Base-by-base conservation (phyloP, 2,888 invertebrate genomes). In the Xestia ashworthii region DNA sequence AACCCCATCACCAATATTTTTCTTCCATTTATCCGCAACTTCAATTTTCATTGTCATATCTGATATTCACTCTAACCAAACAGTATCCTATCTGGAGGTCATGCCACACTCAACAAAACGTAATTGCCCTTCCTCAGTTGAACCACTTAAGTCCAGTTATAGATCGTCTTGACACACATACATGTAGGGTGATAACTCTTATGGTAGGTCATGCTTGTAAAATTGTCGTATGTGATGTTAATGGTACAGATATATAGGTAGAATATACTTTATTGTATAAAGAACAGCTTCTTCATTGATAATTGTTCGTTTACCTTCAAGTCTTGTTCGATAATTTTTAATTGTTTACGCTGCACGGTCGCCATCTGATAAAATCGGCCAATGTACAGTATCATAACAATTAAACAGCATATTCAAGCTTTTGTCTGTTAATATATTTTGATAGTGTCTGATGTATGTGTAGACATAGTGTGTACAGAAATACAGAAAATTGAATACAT, bases 111-210 rank as follows among this genome's bases (percentile, higher is more conserved):
- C 77, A 53, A 44, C 53, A 62, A n/a, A 71, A 12, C 70, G 73
- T 82, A 79, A 87, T 86, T 78, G 72, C 65, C 77, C 73, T 82
- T 84, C 84, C 88, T 79, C 77, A 78, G 82, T 71, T 68, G n/a
- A 62, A 73, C 68, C 78, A 77, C 77, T 86, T 82, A 82, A 78
- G 76, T 82, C 74, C 87, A 72, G 87, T 88, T 84, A 75, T 76
- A 53, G 62, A 64, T 73, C 80, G 64, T 80, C 80, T 74, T 85
- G 83, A 76, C 88, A 78, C 53, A 78, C 75, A 72, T 79, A 53
- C 66, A 62, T n/a, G 16, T 44, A 25, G 14, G 19, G 22, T 32
- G 64, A 71, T 75, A 80, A 76, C 62, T 74, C 71, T 74, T 58
- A 67, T 60, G 73, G 64, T 77, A 81, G 71, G 67, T 82, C 77